Percentiles rank a stretch among this genome's conserved stretches.
phyloP scores from a whole-genome alignment of 2,888 invertebrate species.

The Conistra vaccinii region DNA sequence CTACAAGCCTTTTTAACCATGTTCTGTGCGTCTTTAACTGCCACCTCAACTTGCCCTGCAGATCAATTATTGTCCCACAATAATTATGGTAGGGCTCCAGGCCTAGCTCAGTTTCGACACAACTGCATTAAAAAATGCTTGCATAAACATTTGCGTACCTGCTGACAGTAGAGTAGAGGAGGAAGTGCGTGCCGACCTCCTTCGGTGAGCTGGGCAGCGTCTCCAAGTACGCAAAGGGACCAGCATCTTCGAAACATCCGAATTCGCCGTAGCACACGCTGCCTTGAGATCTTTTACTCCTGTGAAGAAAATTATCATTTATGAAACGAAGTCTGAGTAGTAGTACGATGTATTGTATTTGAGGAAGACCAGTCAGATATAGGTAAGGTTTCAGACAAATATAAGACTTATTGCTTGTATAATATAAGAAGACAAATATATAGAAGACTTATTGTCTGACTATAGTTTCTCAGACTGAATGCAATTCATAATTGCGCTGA shows the following conservation, averaged over 20 bases:
- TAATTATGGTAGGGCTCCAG: background rate
- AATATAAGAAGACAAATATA: background rate
- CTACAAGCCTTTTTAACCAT: background rate
- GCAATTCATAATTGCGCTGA: background rate
- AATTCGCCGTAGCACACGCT: conserved; percentile 96
- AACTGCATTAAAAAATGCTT: background rate
- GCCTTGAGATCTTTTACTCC: conserved; percentile 94
- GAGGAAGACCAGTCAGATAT: background rate
- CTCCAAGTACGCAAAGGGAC: conserved; percentile 97
- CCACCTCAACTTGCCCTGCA: background rate
- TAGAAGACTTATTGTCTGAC: background rate
- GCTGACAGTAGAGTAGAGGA: conserved; percentile 93
- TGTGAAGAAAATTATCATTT: conserved; percentile 69
- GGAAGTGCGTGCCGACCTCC: conserved; percentile 96
- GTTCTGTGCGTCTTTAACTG: background rate
- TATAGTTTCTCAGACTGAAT: background rate
- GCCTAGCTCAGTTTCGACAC: background rate
- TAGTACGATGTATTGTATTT: background rate
- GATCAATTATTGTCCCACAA: background rate
- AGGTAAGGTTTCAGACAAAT: background rate
- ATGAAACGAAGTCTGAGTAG: background rate
- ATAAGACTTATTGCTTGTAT: too few species aligned
- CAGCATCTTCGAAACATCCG: conserved; percentile 97
- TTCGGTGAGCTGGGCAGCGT: conserved; percentile 96
- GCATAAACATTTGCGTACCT: conserved; percentile 81